Evolutionary conservation across 2,888 invertebrate species (phyloP), one percentile per base, ranked within the genome.

Genomic region (Lutraria lutraria): DNA sequence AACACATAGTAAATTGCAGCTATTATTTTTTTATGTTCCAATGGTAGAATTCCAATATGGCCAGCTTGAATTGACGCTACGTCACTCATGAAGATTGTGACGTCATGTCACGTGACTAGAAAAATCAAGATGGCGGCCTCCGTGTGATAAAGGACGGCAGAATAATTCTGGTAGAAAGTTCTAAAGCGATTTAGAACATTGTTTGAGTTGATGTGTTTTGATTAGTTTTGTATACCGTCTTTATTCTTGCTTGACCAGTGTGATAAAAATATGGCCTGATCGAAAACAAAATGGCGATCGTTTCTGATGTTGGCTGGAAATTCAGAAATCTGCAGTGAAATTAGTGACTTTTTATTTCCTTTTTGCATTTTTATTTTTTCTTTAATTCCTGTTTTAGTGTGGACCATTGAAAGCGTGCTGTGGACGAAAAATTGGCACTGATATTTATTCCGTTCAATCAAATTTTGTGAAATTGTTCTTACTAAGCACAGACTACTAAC

Each of bases 381-480:
- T 91, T 92, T 89, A 90, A 90, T 90, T 92, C 90, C 92, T 88
- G 88, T 89, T 87, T 91, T 87, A 83, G 92, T 89, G 92, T 92
- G 92, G 81, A 81, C 89, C 88, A 86, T 82, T 82, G 81, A 86
- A 43, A 76, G 88, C 68, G 90, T 92, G 92, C 88, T 87, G 92
- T 90, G 92, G 53, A 83, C 81, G 76, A 81, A 83, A 53, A 83
- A 53, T 89, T 83, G 87, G 92, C 90, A 90, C 90, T 90, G 89
- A 63, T 88, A 89, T 88, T 91, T 88, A 89, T 91, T 88, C 86
- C 86, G 86, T 92, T 90, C 90, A 87, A 88, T 92, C 92, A 90
- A 90, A 92, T 89, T 92, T 92, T 92, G 92, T 92, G 92, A 90
- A 90, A 90, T 90, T 87, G 89, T 90, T 90, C 92, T 90, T 92